Evolutionary conservation across 2,888 invertebrate genomes (phyloP), one percentile per base, ranked within the genome.

Genomic region (Podotricha telesiphe): DNA sequence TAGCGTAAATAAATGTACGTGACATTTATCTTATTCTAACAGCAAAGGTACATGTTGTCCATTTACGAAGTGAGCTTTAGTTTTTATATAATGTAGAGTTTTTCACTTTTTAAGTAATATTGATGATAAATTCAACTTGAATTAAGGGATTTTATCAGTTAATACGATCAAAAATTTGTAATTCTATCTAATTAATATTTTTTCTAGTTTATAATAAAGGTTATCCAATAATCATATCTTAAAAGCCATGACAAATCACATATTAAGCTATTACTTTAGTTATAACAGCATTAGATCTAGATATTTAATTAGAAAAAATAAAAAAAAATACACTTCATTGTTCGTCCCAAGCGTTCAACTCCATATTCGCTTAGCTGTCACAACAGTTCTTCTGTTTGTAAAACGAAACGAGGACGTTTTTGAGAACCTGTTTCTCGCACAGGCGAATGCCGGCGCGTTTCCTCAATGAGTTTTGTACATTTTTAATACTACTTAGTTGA

Each of bases 331-430:
- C 11, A 11, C 17, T 34, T 11, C 17, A 55, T 17, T 0, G 17
- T 19, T 10, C 59, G 45, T 7, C 17, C 47, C 65, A 73, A 62
- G 51, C 42, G 20, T 62, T 66, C 20, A 51, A 61, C 66, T 71
- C 59, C 70, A 71, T 74, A 73, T 80, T 79, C 71, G 73, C 77
- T 69, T 70, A 78, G 76, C 78, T 82, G 82, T 83, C 83, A 82
- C 79, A 82, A 80, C 76, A 73, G 73, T 77, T 77, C 75, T 75
- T 78, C 76, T 78, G 78, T 82, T 85, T 84, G 80, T 79, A 79
- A 80, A 84, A 80, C 73, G 78, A 83, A 88, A 85, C 80, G 81
- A 82, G 84, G 82, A 82, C 84, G 79, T 79, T 81, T 79, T 79
- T 76, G 70, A 78, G 78, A 87, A 87, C 85, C 85, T 76, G 85